Base-by-base conservation (phyloP, 1,140 invertebrate genomes). In the Amyelois transitella region DNA sequence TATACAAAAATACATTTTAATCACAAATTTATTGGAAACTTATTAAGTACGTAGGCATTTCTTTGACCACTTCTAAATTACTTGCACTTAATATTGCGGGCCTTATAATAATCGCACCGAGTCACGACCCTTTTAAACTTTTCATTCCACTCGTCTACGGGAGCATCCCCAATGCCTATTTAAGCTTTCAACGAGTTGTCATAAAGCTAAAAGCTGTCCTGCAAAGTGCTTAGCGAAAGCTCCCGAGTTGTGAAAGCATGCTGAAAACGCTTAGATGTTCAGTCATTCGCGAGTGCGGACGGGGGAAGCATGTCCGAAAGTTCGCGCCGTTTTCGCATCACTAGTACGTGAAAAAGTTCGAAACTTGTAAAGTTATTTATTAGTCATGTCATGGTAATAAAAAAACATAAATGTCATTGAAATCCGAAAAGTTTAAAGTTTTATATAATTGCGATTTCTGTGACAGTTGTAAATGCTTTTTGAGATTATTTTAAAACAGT, bases 261-360 rank as follows among this genome's bases (percentile, higher is more conserved):
- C 45, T 56, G 28, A 51, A 51, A 43, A 20, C 18, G 28, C 43
- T 43, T 32, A 18, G 17, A 43, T 6, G n/a, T 75, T 81, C 73
- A 81, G 77, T 81, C 61, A 58, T 63, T 63, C 63, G 66, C 70
- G 59, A 53, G 58, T 58, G 60, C 55, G 58, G 12, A 55, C 17
- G 51, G 60, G 45, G 66, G 51, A 57, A 62, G 62, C 63, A 66
- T 68, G 72, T 65, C 55, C 67, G 58, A n/a, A n/a, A n/a, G n/a
- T n/a, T n/a, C n/a, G n/a, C n/a, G n/a, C n/a, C 32, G 12, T 38
- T 14, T 2, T 38, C 17, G 17, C 32, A 14, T n/a, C 20, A 21
- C n/a, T 48, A 12, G 12, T 43, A 50, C 62, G 65, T 51, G 44
- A 54, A 43, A 51, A 68, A 74, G 56, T 75, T 73, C 62, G 64